Percentiles rank a stretch among this genome's conserved stretches.
phyloP scores from a whole-genome alignment of 2,888 invertebrate genomes.

The Caradrina clavipalpis region DNA sequence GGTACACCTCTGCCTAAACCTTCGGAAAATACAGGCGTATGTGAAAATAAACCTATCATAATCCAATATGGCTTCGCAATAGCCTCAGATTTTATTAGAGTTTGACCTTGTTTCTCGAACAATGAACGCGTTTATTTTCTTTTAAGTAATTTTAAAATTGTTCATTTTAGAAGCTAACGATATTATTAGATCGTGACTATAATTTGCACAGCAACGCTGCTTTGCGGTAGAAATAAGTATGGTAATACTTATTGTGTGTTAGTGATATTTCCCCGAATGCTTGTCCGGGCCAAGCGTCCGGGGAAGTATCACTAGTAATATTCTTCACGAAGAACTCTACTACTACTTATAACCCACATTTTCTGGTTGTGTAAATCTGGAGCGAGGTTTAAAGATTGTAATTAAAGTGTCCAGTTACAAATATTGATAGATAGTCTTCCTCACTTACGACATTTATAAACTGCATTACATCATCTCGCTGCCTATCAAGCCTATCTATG shows the following conservation, averaged over 20 bases:
- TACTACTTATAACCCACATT: too few relatives aligned
- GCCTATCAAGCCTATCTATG: slow-evolving; percentile 1
- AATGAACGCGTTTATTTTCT: slow-evolving; percentile 2
- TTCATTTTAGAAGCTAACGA: background rate
- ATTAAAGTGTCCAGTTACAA: slow-evolving; percentile 25
- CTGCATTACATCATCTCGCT: slow-evolving; percentile 9
- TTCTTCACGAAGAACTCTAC: too few relatives aligned
- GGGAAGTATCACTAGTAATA: too few relatives aligned
- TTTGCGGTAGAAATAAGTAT: too few relatives aligned
- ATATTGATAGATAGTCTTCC: slow-evolving; percentile 12
- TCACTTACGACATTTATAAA: slow-evolving; percentile 17
- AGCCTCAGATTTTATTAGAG: background rate
- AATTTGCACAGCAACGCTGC: too few relatives aligned
- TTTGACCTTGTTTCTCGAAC: slow-evolving; percentile 2
- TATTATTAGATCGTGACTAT: background rate
- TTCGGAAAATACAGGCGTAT: too few relatives aligned
- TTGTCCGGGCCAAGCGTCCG: too few relatives aligned
- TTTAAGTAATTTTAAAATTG: background rate
- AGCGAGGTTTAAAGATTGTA: background rate
- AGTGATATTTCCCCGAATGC: too few relatives aligned
- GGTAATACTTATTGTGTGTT: too few relatives aligned
- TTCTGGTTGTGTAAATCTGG: slow-evolving; percentile 9
- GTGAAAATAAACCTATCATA: background rate
- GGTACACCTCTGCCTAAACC: too few relatives aligned
- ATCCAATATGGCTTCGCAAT: background rate